Conservation (phyloP, 2,888 invertebrate genomes). For the Cancer borealis region DNA sequence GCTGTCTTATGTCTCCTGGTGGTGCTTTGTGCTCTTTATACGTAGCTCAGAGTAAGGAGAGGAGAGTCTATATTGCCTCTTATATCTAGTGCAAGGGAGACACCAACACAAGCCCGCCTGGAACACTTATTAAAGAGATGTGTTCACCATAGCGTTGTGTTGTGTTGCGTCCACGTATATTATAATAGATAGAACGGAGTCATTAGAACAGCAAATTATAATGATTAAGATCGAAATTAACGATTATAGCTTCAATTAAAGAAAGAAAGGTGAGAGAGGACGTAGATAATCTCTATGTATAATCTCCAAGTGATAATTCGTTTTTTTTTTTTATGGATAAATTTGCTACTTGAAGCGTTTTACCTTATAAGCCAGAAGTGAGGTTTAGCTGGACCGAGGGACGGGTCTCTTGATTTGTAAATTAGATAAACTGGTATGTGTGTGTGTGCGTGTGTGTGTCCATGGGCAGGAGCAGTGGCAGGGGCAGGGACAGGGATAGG, state of each 20-base stretch:
- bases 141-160: neutral
- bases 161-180: too few species aligned
- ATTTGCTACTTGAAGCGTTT: too few species aligned
- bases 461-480: neutral
- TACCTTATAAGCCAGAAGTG: too few species aligned
- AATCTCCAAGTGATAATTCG: too few species aligned
- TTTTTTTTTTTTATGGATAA: too few species aligned
- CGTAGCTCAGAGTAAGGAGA: neutral
- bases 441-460: neutral
- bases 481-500: neutral
- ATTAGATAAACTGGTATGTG: neutral
- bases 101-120: neutral
- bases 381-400: neutral
- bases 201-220: too few species aligned
- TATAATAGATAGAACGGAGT: too few species aligned
- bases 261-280: too few species aligned
- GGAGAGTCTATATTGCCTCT: neutral
- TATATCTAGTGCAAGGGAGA: neutral
- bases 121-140: neutral
- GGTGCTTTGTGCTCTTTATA: neutral
- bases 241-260: too few species aligned
- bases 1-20: neutral
- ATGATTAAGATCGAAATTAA: too few species aligned
- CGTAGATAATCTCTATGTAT: too few species aligned
- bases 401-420: neutral